A percentile compares a stretch with the other conserved stretches of the same genome.
phyloP scores from a whole-genome alignment of 2,797 vertebrate species.

The Neostethus bicornis region DNA sequence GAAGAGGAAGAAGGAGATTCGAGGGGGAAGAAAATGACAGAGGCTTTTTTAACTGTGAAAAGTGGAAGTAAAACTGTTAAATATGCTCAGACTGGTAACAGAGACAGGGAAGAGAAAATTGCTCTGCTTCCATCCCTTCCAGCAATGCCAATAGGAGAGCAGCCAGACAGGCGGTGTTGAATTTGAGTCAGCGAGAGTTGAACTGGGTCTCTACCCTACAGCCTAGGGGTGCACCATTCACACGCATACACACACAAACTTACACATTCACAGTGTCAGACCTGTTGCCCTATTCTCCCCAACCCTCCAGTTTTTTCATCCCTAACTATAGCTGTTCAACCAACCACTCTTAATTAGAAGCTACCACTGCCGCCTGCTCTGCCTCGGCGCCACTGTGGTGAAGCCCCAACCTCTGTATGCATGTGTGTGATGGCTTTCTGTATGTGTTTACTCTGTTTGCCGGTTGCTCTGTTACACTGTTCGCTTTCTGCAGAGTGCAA shows the following conservation, averaged over 20 bases:
- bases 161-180: slow-evolving; percentile 60
- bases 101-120: slow-evolving; percentile 45
- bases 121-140: slow-evolving; percentile 22
- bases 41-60: slow-evolving; percentile 23
- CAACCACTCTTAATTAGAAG: slow-evolving; percentile 77
- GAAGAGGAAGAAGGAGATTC: slow-evolving; percentile 21
- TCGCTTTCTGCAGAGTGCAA: not conserved
- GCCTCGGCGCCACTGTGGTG: slow-evolving; percentile 73
- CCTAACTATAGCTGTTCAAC: slow-evolving; percentile 70
- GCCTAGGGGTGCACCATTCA: slow-evolving; percentile 53
- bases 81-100: slow-evolving; percentile 27
- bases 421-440: slow-evolving; percentile 35
- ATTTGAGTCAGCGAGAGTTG: slow-evolving; percentile 74
- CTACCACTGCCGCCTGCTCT: slow-evolving; percentile 67
- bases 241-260: slow-evolving; percentile 22
- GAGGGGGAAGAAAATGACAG: slow-evolving; percentile 26
- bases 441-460: slow-evolving; percentile 46
- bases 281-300: slow-evolving; percentile 67
- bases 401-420: slow-evolving; percentile 66
- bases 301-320: slow-evolving; percentile 65
- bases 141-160: slow-evolving; percentile 55
- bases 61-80: slow-evolving; percentile 41
- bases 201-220: slow-evolving; percentile 56
- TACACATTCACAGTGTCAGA: slow-evolving; percentile 63
- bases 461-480: slow-evolving; percentile 16